Conservation (phyloP, 2,113 vertebrate genomes). For the Garra rufa region DNA sequence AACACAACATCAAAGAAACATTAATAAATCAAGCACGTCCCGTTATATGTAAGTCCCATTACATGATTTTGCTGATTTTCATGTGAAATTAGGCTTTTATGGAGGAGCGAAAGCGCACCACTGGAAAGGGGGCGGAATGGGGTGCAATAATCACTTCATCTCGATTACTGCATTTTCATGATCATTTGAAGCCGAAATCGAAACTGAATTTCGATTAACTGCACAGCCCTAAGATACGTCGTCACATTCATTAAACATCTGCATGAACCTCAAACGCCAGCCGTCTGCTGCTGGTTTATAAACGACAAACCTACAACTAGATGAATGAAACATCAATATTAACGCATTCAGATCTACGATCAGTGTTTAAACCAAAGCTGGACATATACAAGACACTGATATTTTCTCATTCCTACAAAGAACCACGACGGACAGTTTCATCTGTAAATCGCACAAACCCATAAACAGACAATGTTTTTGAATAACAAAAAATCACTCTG, state of each 20-base stretch:
- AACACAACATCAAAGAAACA: too few species aligned
- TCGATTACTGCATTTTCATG: too few species aligned
- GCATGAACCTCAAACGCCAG: neutral
- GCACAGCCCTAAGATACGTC: neutral
- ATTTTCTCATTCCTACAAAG: neutral
- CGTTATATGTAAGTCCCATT: too few species aligned
- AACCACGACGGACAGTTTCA: neutral
- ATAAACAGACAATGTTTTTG: neutral
- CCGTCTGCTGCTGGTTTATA: neutral
- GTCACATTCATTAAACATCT: neutral
- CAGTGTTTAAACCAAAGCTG: too few species aligned
- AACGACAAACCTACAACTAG: neutral
- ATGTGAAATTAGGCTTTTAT: too few species aligned
- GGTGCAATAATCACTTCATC: too few species aligned
- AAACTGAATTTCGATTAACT: too few species aligned
- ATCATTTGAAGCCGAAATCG: too few species aligned
- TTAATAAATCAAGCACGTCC: too few species aligned
- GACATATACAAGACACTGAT: neutral
- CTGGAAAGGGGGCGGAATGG: too few species aligned
- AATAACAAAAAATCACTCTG: constrained; percentile 32
- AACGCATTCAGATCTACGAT: neutral
- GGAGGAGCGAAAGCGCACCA: too few species aligned
- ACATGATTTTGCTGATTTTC: too few species aligned
- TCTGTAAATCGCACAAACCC: neutral
- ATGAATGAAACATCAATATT: neutral